Percentiles rank a stretch among this genome's conserved stretches.
phyloP scores from a whole-genome alignment of 2,888 invertebrate species.

The Schizaphis graminum region DNA sequence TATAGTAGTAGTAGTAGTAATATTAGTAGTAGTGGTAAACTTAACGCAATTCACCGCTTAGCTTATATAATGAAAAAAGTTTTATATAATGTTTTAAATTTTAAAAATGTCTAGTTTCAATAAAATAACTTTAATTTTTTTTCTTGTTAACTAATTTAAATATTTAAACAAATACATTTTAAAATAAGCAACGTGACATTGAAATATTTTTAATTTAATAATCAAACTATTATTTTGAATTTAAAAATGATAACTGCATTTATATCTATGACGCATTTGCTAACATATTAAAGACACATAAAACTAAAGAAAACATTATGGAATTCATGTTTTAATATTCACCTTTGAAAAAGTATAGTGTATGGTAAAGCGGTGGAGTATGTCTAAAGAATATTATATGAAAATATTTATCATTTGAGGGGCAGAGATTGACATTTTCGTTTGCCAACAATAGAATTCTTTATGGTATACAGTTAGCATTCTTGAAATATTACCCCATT shows the following conservation, averaged over 20 bases:
- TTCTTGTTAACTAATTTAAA: background rate
- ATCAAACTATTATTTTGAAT: background rate
- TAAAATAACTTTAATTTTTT: background rate
- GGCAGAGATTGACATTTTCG: slow-evolving; percentile 39
- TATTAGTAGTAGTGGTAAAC: background rate
- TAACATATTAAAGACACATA: background rate
- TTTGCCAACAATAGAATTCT: slow-evolving; percentile 22
- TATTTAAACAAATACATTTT: background rate
- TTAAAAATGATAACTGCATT: background rate
- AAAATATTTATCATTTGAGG: background rate
- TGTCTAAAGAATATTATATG: background rate
- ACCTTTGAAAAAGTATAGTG: background rate
- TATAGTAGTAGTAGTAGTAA: background rate
- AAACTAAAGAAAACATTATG: background rate
- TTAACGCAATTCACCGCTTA: background rate
- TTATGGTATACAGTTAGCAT: background rate
- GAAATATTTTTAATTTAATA: background rate
- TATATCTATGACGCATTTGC: background rate
- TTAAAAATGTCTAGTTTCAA: background rate
- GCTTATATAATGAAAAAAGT: background rate
- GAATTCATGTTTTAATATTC: background rate
- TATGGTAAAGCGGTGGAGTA: background rate
- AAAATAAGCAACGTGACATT: background rate
- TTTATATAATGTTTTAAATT: background rate
- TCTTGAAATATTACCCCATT: background rate